Evolutionary conservation across 1,140 invertebrate genomes (phyloP).

Genomic region (Zaprionus kolodkinae): DNA sequence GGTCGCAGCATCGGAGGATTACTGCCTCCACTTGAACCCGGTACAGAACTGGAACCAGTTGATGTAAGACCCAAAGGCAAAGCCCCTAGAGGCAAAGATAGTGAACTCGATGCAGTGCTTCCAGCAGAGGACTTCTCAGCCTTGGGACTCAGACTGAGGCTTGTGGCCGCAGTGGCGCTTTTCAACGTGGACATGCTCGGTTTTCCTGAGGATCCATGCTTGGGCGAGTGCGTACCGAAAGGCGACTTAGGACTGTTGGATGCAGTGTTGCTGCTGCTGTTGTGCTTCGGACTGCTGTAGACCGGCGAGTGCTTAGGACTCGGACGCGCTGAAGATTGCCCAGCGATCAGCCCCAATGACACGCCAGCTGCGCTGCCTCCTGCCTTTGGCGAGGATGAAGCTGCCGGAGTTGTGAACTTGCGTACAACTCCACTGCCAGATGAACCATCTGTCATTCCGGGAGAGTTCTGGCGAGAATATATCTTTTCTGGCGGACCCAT

Average conservation of each 20-base stretch:
- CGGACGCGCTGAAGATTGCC: constrained; percentile 86
- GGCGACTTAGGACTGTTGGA: constrained; percentile 87
- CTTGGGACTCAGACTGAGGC: constrained; percentile 81
- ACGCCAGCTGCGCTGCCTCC: constrained; percentile 32
- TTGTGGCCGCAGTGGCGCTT: constrained; percentile 86
- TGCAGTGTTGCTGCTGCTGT: constrained; percentile 75
- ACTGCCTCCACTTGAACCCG: constrained; percentile 4
- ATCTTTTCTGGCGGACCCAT: constrained; percentile 94
- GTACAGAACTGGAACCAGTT: neutral
- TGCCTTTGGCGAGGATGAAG: constrained; percentile 87
- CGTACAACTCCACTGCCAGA: constrained; percentile 56
- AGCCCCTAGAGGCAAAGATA: neutral
- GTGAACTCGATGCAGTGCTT: constrained; percentile 6
- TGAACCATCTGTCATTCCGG: constrained; percentile 72
- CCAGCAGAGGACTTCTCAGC: constrained; percentile 72
- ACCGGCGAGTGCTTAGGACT: constrained; percentile 91
- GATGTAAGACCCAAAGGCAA: constrained; percentile 8
- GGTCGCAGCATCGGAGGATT: constrained; percentile 54
- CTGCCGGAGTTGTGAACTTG: constrained; percentile 73
- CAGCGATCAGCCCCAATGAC: constrained; percentile 51
- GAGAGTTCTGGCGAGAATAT: constrained; percentile 78
- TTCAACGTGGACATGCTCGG: constrained; percentile 95
- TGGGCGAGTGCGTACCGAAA: constrained; percentile 88
- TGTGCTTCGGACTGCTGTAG: constrained; percentile 91
- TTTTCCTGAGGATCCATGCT: constrained; percentile 91